These are phyloP conservation scores for Trichosurus vulpecula DNA, from an alignment of 2,797 vertebrate genomes.

Conservation along the genomic window DNA sequence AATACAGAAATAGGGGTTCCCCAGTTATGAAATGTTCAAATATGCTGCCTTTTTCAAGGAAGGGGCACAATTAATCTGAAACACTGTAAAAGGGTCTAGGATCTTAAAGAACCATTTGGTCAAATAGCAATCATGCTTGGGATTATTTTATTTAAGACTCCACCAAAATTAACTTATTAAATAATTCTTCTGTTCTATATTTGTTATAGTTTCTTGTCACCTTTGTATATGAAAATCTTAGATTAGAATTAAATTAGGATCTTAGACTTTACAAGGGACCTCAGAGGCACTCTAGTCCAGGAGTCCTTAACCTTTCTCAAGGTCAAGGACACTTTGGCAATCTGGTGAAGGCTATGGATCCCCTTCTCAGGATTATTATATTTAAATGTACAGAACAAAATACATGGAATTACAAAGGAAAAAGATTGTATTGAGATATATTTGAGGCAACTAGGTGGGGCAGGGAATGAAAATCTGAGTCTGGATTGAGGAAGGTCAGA, in stretches of 20 bases:
- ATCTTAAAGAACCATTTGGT: neutral
- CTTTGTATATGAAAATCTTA: neutral
- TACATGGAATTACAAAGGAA: neutral
- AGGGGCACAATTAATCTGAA: conserved; percentile 53
- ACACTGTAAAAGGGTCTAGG: neutral
- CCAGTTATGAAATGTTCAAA: conserved; percentile 59
- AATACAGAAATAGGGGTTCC: conserved; percentile 56
- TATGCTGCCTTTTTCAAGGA: conserved; percentile 32
- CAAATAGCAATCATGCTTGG: conserved; percentile 37
- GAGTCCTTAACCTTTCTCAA: neutral
- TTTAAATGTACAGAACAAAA: neutral
- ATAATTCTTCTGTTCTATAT: conserved; percentile 57
- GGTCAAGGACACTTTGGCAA: rapidly evolving
- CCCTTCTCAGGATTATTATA: neutral
- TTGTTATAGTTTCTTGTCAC: neutral
- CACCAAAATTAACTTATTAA: conserved; percentile 42
- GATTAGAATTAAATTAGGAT: neutral
- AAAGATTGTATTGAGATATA: neutral
- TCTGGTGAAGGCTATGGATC: neutral
- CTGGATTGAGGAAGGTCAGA: neutral
- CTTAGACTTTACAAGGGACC: neutral
- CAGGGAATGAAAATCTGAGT: neutral
- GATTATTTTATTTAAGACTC: conserved; percentile 35
- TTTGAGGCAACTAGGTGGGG: neutral
- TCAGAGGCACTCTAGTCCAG: neutral